Base-by-base conservation (phyloP, 2,888 invertebrate genomes). In the Adelognathus sp. region DNA sequence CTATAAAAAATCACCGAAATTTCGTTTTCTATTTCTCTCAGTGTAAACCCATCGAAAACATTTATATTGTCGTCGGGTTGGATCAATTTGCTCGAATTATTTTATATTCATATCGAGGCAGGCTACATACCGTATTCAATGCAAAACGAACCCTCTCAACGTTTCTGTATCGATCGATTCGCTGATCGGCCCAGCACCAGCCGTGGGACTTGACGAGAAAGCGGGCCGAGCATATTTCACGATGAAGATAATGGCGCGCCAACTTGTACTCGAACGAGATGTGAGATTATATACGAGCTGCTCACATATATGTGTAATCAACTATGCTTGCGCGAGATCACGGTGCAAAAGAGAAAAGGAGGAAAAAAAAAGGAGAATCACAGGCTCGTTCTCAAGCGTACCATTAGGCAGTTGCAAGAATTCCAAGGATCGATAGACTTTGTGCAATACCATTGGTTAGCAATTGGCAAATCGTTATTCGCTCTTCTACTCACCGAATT, bases 191-290 rank as follows among this genome's bases (percentile, higher is more conserved):
- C 33, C 11, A 16, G 36, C 36, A n/a, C 27, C 21, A 14, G 52
- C 66, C 66, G 36, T 50, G 36, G 27, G 64, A 16, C 36, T 36
- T 36, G 3, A 1, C 52, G 52, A 52, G 66, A 66, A 66, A 66
- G 66, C 50, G 36, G 24, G 24, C 14, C 36, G 52, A n/a, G n/a
- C n/a, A n/a, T n/a, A 33, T 54, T 29, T 21, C 50, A 24, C 36
- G 52, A 66, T 66, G 36, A 52, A 52, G 66, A 52, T 66, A 66
- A 66, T 66, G 27, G 33, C 16, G 44, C 44, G 27, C n/a, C 29
- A 27, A 29, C 41, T 14, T 36, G 39, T 50, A 29, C 63, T 18
- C 18, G 31, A 16, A 18, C 29, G 21, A 50, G 33, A 33, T 33
- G 64, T 33, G 33, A 46, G 46, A 46, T 46, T 64, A 50, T 31